These are phyloP conservation scores for Syrphus vitripennis DNA, from an alignment of 2,888 invertebrate genomes.

Conservation along the genomic window DNA sequence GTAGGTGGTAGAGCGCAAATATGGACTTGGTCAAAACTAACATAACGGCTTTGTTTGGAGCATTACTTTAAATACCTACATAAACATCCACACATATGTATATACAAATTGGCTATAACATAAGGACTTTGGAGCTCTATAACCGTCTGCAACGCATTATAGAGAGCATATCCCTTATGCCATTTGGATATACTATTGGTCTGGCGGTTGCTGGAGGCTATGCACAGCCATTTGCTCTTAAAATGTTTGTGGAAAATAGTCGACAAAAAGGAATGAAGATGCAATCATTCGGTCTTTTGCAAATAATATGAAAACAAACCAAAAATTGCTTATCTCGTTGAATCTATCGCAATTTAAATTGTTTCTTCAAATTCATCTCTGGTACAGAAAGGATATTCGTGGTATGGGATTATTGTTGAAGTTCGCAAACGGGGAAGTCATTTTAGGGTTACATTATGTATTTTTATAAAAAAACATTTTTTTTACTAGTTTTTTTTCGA, in stretches of 20 bases:
- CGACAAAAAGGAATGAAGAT: constrained; percentile 59
- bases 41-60: constrained; percentile 33
- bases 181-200: not conserved
- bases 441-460: not conserved
- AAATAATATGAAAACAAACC: constrained; percentile 68
- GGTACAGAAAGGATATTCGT: not conserved
- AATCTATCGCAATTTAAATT: constrained; percentile 39
- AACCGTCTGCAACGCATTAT: constrained; percentile 17
- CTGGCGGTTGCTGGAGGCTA: constrained; percentile 25
- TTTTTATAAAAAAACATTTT: too few relatives aligned
- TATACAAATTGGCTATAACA: constrained; percentile 11
- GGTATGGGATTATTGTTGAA: not conserved
- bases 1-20: constrained; percentile 49
- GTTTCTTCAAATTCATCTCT: not conserved
- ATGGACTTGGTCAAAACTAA: constrained; percentile 43
- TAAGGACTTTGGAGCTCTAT: not conserved
- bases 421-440: not conserved
- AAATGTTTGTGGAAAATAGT: constrained; percentile 54
- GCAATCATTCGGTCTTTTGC: constrained; percentile 68
- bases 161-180: not conserved
- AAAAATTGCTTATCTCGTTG: constrained; percentile 62
- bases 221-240: constrained; percentile 48
- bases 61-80: constrained; percentile 64
- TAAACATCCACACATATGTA: too few relatives aligned
- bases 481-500: too few relatives aligned